phyloP scores from a whole-genome alignment of 2,113 vertebrate genomes.

The Desmodus rotundus region DNA sequence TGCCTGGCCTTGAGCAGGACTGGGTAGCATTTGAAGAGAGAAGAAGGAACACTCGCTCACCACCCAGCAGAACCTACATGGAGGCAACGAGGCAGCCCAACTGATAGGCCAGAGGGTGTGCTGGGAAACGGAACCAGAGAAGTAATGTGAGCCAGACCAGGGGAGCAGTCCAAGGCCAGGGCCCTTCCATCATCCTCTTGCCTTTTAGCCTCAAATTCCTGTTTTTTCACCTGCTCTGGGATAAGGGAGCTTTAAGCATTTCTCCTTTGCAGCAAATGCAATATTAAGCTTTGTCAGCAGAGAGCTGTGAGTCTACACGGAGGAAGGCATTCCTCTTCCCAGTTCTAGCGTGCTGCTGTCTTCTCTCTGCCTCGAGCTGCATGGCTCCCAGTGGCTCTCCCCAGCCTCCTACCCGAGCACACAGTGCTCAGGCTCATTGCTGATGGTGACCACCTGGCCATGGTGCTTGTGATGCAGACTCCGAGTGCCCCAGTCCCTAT shows the following conservation, averaged over 20 bases:
- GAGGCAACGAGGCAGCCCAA: rapidly evolving
- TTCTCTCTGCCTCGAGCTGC: neutral
- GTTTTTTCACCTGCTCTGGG: neutral
- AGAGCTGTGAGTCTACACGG: neutral
- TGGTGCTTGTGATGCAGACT: neutral
- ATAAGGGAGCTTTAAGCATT: neutral
- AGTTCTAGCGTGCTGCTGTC: neutral
- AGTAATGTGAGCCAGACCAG: rapidly evolving
- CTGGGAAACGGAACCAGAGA: neutral
- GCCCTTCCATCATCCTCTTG: rapidly evolving
- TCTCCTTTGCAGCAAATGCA: neutral
- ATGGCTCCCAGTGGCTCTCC: neutral
- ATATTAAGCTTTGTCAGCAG: neutral
- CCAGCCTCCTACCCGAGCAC: neutral
- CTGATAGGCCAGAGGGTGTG: neutral
- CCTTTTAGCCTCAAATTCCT: neutral
- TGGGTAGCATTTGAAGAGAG: neutral
- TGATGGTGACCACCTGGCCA: neutral
- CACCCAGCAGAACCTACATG: neutral
- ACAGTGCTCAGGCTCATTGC: neutral
- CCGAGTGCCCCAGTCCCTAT: too few relatives aligned
- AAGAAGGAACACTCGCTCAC: neutral
- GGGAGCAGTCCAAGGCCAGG: neutral
- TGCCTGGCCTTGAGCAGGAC: neutral
- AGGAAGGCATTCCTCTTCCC: neutral